Base-by-base conservation (phyloP, 2,113 vertebrate species). In the Sander vitreus region DNA sequence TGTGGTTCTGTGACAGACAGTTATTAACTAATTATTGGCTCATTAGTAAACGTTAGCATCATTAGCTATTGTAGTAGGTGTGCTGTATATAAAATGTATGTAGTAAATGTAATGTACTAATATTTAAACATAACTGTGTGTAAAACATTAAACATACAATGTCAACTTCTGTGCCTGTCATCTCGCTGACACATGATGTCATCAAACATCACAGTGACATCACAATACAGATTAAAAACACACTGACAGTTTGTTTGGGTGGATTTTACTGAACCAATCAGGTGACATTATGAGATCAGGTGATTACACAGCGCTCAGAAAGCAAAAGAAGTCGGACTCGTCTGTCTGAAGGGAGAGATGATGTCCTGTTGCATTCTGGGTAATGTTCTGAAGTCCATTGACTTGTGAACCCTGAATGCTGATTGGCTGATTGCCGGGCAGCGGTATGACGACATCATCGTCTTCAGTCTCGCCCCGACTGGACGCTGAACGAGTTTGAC, bases 401-500 rank as follows among this genome's bases (percentile, higher is more conserved):
- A 66, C 39, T 36, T 1, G 5, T 57, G 25, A 73, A 70, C 54
- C 68, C 76, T 63, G 72, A 51, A 70, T 79, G 73, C 65, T 81
- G 83, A 86, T 77, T 77, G 77, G 80, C 57, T 78, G 50, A 73
- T 72, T 73, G 48, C 58, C 54, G 5, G 12, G 54, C 47, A 59
- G 51, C 30, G 51, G 70, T 11, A 67, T 58, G 30, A 70, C 68
- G 80, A 67, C 78, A 25, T 90, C 89, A 84, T 65, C 85, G 64
- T 82, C 88, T 90, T 87, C 91, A 95, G 71, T 94, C 94, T 78
- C 90, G 88, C 71, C 91, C 95, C 0, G 94, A 93, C 62, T 95
- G 95, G 80, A 94, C 84, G 23, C 90, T 93, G 67, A 95, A 95
- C 54, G 95, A 95, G 88, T 93, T 95, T 0, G 95, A 95, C 90